phyloP scores from a whole-genome alignment of 92 coral and sea anemone species.

The Muricea muricata region DNA sequence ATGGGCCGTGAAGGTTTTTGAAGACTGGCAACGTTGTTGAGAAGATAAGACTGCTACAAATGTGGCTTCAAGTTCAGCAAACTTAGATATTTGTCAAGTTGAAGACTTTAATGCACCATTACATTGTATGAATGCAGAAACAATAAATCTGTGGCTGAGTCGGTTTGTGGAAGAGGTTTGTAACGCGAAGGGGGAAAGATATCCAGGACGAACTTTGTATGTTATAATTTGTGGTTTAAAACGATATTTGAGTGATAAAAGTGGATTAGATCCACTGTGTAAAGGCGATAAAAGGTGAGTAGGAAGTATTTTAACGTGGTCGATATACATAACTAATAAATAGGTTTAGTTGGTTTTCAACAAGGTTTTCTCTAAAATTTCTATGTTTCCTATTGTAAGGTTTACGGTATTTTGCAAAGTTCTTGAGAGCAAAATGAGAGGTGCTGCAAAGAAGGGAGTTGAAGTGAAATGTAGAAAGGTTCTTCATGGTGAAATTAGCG shows the following conservation, averaged over 20 bases:
- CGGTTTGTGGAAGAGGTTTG: constrained; percentile 64
- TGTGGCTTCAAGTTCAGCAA: constrained; percentile 40
- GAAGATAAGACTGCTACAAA: constrained; percentile 31
- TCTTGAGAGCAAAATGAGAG: constrained; percentile 57
- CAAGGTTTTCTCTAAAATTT: neutral
- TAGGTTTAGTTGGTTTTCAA: neutral
- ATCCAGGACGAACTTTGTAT: constrained; percentile 62
- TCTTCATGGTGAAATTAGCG: no score
- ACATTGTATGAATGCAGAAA: constrained; percentile 53
- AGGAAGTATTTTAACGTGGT: neutral
- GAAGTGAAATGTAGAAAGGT: constrained; percentile 10
- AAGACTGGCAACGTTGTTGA: constrained; percentile 56
- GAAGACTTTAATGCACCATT: no score
- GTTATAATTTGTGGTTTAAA: constrained; percentile 52
- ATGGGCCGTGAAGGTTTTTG: constrained; percentile 66
- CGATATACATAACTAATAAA: neutral
- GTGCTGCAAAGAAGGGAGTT: constrained; percentile 45
- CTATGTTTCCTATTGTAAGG: constrained; percentile 9
- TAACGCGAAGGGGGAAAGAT: constrained; percentile 65
- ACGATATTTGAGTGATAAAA: no score
- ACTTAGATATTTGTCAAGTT: no score
- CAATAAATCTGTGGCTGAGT: constrained; percentile 54
- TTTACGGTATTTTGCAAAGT: constrained; percentile 35
- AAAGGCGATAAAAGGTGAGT: constrained; percentile 53
- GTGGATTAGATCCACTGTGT: constrained; percentile 41